phyloP scores from a whole-genome alignment of 2,113 vertebrate species.

The Pelmatolapia mariae region DNA sequence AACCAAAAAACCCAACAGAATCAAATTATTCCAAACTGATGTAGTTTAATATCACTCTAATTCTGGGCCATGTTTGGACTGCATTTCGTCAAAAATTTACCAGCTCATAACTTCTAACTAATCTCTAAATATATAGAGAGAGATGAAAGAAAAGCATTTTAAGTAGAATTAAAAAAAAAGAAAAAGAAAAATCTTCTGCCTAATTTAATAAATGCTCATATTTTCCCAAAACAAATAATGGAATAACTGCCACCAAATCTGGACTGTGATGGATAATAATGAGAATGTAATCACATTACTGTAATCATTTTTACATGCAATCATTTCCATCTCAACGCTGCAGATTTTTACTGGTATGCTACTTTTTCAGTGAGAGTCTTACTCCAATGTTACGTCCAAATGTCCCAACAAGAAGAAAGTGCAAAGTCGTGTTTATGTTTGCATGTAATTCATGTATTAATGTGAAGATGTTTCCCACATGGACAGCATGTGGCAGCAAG shows the following conservation, averaged over 20 bases:
- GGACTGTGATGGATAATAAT: conserved; percentile 25
- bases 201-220: not conserved
- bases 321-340: conserved; percentile 2
- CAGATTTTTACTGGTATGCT: not conserved
- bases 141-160: not conserved
- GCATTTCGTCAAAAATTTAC: not conserved
- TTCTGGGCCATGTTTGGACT: not conserved
- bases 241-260: not conserved
- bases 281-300: not conserved
- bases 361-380: not conserved
- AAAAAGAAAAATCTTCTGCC: not conserved
- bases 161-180: not conserved
- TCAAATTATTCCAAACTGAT: not conserved
- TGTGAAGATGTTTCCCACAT: not conserved
- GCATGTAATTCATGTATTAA: conserved; percentile 16
- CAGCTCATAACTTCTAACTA: not conserved
- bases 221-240: not conserved
- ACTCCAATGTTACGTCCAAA: not conserved
- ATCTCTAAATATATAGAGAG: not conserved
- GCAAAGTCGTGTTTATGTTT: conserved; percentile 6
- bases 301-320: conserved; percentile 39
- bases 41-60: not conserved
- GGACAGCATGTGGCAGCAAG: not conserved
- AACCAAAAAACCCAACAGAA: not conserved
- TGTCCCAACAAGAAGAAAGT: not conserved